Evolutionary conservation across 2,888 invertebrate genomes (phyloP), one percentile per base, ranked within the genome.

Genomic region (Sicus ferrugineus): DNA sequence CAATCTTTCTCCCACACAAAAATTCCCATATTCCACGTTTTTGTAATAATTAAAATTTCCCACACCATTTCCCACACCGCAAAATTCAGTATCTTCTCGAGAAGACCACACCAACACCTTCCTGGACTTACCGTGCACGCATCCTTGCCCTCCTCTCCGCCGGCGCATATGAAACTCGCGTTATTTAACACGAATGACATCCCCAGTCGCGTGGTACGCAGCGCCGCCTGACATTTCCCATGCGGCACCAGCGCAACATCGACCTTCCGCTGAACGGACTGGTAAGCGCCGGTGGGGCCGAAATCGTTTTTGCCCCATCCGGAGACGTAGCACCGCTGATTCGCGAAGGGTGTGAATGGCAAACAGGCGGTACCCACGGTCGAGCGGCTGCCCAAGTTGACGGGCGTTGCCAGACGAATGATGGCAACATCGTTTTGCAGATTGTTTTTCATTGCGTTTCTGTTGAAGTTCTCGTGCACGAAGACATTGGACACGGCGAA

Each of bases 301-400:
- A 93, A 96, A 74, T 91, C 90, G 74, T 93, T 84, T 80, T 94
- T 93, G 16, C 96, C 96, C 95, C 96, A 96, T 14, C 96, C 96
- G n/a, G 92, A 87, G 0, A 93, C 92, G 86, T 87, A 88, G 78
- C 84, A 78, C 76, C 81, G 87, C 79, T 88, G 87, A 16, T 89
- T 89, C 63, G 87, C 82, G 76, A 86, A 86, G 1, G 86, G 3
- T 28, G 26, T 23, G 0, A 88, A 82, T 2, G 85, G 85, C 65
- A 91, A 83, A 77, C 92, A 92, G 9, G 89, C 88, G 30, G 89
- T 89, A 72, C 89, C 89, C 19, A 92, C 88, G 0, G 89, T 89
- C 1, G 87, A 81, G 2, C 86, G 87, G 7, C 88, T 83, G 0
- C 89, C 88, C 7, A 90, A 79, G 0, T 88, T 87, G 21, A 91